Evolutionary conservation across 2,113 vertebrate species (phyloP).

Genomic region (Mugil cephalus): DNA sequence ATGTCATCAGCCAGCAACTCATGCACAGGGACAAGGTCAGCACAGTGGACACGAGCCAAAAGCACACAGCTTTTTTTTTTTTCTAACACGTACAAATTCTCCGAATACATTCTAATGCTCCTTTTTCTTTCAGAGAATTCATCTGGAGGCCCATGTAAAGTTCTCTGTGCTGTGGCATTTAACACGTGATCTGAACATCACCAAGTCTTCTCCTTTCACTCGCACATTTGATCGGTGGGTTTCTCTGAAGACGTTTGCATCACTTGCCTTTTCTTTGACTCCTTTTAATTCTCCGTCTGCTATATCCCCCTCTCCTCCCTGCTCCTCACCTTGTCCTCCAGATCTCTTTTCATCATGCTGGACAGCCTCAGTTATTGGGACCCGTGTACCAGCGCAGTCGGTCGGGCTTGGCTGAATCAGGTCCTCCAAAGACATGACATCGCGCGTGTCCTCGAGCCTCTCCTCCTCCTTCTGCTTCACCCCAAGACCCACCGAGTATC

Average conservation of each 20-base stretch:
- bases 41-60: not conserved
- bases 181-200: constrained; percentile 96
- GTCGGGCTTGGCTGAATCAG: constrained; percentile 97
- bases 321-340: constrained; percentile 58
- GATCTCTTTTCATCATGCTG: constrained; percentile 98
- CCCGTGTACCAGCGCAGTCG: constrained; percentile 94
- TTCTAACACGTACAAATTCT: not conserved
- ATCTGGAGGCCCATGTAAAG: constrained; percentile 95
- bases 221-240: constrained; percentile 98
- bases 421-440: constrained; percentile 98
- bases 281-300: not conserved
- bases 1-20: constrained; percentile 97
- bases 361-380: constrained; percentile 97
- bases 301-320: not conserved
- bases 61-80: not conserved
- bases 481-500: constrained; percentile 98
- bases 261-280: not conserved
- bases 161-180: constrained; percentile 98
- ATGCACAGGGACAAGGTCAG: constrained; percentile 96
- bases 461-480: constrained; percentile 94
- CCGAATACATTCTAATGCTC: not conserved
- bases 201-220: constrained; percentile 95
- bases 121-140: constrained; percentile 86
- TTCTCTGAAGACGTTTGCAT: no score
- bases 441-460: constrained; percentile 94